phyloP scores from a whole-genome alignment of 2,888 invertebrate genomes.

The Pogonocherus hispidulus region DNA sequence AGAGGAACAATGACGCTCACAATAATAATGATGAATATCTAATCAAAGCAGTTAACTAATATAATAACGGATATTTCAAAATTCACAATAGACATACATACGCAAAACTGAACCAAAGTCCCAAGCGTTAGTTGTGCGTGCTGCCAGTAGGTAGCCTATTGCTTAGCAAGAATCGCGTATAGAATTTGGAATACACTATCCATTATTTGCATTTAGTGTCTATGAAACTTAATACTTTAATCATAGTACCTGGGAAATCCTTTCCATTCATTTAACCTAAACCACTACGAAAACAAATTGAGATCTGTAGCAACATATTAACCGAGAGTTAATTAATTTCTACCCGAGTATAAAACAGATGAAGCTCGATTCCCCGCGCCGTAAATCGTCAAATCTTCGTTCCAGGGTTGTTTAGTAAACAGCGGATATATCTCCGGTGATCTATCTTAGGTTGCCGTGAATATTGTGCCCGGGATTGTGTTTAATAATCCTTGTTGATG shows the following conservation, averaged over 20 bases:
- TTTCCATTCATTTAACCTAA: background rate
- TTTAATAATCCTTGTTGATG: constrained; percentile 29
- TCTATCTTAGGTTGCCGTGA: constrained; percentile 25
- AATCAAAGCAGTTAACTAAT: too few relatives aligned
- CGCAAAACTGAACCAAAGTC: too few relatives aligned
- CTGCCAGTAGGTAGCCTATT: too few relatives aligned
- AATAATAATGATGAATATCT: too few relatives aligned
- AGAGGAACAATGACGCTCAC: too few relatives aligned
- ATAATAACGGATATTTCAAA: too few relatives aligned
- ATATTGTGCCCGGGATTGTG: constrained; percentile 15
- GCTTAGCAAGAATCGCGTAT: too few relatives aligned
- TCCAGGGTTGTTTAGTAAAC: constrained; percentile 18
- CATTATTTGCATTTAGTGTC: background rate
- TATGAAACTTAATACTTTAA: background rate
- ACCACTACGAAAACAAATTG: background rate
- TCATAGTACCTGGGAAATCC: background rate
- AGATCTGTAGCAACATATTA: constrained; percentile 9
- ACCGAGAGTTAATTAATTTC: constrained; percentile 8
- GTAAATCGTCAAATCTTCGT: constrained; percentile 12
- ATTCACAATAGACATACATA: too few relatives aligned
- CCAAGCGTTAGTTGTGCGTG: too few relatives aligned
- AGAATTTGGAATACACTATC: too few relatives aligned
- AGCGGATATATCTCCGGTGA: constrained; percentile 17
- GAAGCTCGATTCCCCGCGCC: background rate
- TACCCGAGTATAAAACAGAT: background rate